Evolutionary conservation across 2,888 invertebrate genomes (phyloP).

Genomic region (Deroplatys truncata): DNA sequence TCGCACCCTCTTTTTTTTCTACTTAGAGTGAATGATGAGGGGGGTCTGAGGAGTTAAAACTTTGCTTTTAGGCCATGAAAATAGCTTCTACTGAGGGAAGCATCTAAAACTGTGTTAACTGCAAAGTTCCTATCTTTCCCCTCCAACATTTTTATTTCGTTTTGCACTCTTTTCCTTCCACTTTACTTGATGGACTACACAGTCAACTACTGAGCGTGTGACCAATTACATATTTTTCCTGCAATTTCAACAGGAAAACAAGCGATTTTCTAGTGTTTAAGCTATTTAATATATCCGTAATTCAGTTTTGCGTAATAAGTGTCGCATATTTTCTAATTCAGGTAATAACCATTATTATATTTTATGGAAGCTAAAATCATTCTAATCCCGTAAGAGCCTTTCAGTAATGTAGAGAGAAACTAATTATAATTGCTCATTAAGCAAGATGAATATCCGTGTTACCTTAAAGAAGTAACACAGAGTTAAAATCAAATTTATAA

Average conservation of each 20-base stretch:
- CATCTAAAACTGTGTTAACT: conserved; percentile 2
- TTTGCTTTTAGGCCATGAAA: conserved; percentile 6
- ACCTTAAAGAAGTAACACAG: too few relatives aligned
- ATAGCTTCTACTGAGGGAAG: background rate
- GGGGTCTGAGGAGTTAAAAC: background rate
- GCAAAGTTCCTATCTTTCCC: background rate
- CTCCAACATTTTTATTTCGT: background rate
- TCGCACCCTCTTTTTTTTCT: background rate
- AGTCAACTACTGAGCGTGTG: background rate
- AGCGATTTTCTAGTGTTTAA: background rate
- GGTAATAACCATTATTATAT: too few relatives aligned
- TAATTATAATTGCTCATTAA: too few relatives aligned
- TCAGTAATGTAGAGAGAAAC: too few relatives aligned
- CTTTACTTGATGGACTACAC: background rate
- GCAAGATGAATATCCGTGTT: too few relatives aligned
- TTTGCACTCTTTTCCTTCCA: background rate
- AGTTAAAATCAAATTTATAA: too few relatives aligned
- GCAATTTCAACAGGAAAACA: background rate
- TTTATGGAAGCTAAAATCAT: too few relatives aligned
- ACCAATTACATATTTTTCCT: background rate
- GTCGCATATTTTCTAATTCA: too few relatives aligned
- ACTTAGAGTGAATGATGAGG: background rate
- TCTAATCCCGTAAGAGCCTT: too few relatives aligned
- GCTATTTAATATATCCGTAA: too few relatives aligned
- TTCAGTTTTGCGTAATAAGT: too few relatives aligned